Percentiles rank a stretch among this genome's conserved stretches.
Conservation (phyloP, 2,888 invertebrate species). For the Frankliniella intonsa region DNA sequence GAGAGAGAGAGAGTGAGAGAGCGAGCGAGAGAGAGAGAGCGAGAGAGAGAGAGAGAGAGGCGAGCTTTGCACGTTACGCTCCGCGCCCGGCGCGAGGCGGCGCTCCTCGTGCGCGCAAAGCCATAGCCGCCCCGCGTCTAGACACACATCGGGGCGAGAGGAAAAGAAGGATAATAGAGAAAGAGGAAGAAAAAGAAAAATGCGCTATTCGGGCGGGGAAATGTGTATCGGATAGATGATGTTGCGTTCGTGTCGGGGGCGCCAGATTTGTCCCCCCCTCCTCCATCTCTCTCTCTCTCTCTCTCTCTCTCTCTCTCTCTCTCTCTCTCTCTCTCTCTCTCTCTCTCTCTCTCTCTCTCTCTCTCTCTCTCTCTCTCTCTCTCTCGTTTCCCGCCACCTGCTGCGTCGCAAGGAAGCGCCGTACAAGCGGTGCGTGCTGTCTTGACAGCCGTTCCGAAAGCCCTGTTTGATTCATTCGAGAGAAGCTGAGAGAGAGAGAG, state of each 20-base stretch:
- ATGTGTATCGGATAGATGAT: conserved; percentile 26
- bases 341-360: conserved; percentile 1
- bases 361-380: conserved; percentile 1
- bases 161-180: not conserved
- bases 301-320: not conserved
- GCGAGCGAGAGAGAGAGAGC: too few relatives aligned
- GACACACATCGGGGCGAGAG: not conserved
- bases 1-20: not conserved
- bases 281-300: not conserved
- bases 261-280: not conserved
- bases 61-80: not conserved
- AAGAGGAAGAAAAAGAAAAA: not conserved
- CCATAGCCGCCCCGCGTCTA: not conserved
- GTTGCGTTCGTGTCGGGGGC: not conserved
- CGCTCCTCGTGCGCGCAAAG: too few relatives aligned
- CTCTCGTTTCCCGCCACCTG: not conserved
- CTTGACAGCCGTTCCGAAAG: not conserved
- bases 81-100: not conserved
- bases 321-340: not conserved
- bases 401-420: not conserved
- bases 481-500: not conserved
- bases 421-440: not conserved
- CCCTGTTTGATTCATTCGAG: not conserved
- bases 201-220: not conserved
- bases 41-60: too few relatives aligned